Conservation (phyloP, 2,113 vertebrate genomes). For the Artemisiospiza belli region DNA sequence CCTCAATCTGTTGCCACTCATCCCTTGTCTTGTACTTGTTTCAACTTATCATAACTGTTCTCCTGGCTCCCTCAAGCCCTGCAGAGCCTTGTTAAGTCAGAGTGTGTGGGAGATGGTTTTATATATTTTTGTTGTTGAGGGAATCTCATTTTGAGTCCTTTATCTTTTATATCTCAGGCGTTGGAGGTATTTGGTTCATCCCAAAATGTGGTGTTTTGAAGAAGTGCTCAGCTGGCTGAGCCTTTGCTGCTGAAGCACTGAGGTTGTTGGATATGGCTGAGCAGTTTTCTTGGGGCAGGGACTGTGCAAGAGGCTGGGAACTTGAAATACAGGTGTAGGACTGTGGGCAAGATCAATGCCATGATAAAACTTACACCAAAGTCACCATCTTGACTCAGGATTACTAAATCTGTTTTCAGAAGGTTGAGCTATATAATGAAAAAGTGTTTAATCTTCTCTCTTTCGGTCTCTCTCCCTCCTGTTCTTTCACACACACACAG, state of each 20-base stretch:
- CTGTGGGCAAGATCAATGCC: not conserved
- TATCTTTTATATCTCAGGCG: not conserved
- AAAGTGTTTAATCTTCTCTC: not conserved
- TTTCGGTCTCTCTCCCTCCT: not conserved
- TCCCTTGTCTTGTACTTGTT: not conserved
- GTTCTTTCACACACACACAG: not conserved
- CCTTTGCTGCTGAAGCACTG: not conserved
- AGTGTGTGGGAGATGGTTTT: not conserved
- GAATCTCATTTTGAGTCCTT: not conserved
- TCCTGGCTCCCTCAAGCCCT: not conserved
- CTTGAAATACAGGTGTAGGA: not conserved
- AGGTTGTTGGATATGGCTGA: not conserved
- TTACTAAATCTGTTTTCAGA: not conserved
- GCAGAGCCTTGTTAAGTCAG: not conserved
- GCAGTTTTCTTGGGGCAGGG: not conserved
- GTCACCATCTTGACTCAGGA: not conserved
- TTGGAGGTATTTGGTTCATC: not conserved
- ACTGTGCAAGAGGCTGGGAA: not conserved
- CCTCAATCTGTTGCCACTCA: not conserved
- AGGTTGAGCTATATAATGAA: not conserved
- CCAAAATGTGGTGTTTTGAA: not conserved
- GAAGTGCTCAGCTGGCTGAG: not conserved
- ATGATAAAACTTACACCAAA: not conserved
- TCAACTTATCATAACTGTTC: not conserved
- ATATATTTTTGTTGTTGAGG: not conserved